phyloP scores from a whole-genome alignment of 2,888 invertebrate genomes.

The Trachelus stipa region DNA sequence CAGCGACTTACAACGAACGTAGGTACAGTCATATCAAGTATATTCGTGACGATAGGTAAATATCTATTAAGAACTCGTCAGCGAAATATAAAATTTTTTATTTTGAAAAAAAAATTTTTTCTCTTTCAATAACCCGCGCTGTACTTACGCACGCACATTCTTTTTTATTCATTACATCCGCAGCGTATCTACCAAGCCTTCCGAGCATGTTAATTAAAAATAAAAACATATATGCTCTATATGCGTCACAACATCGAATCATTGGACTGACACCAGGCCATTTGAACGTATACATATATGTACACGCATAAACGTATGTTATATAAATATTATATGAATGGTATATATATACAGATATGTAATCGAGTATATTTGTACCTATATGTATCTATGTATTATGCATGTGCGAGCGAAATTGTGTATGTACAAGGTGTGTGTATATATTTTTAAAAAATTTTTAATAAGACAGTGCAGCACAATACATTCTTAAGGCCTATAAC shows the following conservation, averaged over 20 bases:
- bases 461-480: constrained; percentile 29
- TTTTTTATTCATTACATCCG: neutral
- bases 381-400: neutral
- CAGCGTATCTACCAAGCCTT: neutral
- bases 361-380: neutral
- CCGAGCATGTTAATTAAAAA: neutral
- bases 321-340: neutral
- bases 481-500: constrained; percentile 31
- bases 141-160: neutral
- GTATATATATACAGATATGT: neutral
- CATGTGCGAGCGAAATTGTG: neutral
- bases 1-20: neutral
- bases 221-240: neutral
- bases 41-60: no score
- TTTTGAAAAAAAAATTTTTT: neutral
- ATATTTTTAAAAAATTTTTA: neutral
- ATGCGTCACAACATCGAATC: neutral
- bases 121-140: neutral
- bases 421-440: neutral
- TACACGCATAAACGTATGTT: neutral
- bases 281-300: neutral
- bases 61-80: no score
- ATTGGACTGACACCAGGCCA: neutral
- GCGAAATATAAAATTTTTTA: no score
- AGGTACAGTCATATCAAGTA: neutral